Evolutionary conservation across 2,113 vertebrate genomes (phyloP).

Genomic region (Tauraco erythrolophus): DNA sequence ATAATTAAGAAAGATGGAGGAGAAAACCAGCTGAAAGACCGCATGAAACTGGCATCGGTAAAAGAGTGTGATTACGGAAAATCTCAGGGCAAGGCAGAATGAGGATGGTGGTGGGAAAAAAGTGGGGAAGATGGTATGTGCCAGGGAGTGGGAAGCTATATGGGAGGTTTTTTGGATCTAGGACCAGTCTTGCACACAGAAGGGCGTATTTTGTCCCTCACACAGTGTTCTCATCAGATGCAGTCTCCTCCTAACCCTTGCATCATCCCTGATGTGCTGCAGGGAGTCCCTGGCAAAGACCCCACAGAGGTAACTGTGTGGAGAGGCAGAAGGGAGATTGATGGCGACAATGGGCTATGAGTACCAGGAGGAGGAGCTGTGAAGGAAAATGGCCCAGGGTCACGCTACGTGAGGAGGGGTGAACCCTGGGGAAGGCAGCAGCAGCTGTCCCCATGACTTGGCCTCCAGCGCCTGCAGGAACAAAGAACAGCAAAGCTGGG

Average conservation of each 20-base stretch:
- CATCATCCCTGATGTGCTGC: background rate
- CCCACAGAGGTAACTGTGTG: background rate
- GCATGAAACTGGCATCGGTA: background rate
- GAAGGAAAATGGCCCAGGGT: background rate
- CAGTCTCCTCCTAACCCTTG: background rate
- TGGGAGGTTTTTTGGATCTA: background rate
- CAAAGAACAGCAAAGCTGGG: background rate
- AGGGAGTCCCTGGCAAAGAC: background rate
- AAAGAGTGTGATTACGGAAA: background rate
- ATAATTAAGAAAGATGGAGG: background rate
- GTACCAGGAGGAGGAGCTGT: background rate
- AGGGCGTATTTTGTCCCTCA: background rate
- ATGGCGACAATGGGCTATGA: accelerated
- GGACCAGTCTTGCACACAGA: background rate
- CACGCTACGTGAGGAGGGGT: background rate
- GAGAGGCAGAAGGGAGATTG: background rate
- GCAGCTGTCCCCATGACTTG: background rate
- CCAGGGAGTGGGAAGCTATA: background rate
- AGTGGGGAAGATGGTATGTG: background rate
- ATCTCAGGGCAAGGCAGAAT: background rate
- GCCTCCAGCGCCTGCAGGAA: background rate
- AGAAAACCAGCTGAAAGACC: background rate
- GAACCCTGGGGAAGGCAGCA: background rate
- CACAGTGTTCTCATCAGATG: background rate
- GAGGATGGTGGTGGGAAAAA: background rate